These are phyloP conservation scores for Sinella curviseta DNA, from an alignment of 1,140 invertebrate genomes.

Conservation along the genomic window DNA sequence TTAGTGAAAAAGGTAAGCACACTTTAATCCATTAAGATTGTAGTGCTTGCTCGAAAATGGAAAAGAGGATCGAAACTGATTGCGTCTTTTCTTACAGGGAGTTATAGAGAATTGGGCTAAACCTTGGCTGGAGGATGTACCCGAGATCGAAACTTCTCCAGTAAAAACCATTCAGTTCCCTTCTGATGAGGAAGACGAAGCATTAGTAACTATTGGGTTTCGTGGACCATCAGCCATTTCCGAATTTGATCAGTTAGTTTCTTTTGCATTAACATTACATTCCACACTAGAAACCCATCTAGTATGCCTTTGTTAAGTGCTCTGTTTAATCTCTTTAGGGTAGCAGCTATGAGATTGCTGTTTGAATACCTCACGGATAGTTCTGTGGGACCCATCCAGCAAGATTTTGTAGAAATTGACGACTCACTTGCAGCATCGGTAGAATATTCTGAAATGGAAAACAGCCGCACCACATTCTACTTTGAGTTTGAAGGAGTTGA, in stretches of 20 bases:
- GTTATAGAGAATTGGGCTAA: constrained; percentile 32
- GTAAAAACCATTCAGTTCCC: constrained; percentile 66
- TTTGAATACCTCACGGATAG: constrained; percentile 83
- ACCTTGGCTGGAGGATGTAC: constrained; percentile 71
- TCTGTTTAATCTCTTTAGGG: constrained; percentile 46
- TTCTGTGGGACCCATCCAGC: constrained; percentile 77
- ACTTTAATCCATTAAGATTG: not conserved
- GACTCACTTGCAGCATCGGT: constrained; percentile 77
- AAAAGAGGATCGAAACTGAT: too few species aligned
- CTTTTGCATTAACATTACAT: constrained; percentile 31
- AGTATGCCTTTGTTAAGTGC: too few species aligned
- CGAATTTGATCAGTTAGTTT: constrained; percentile 58
- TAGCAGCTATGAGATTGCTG: constrained; percentile 69
- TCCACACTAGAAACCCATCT: too few species aligned
- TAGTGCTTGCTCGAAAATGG: not conserved
- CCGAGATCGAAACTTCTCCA: constrained; percentile 63
- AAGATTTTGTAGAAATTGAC: constrained; percentile 78
- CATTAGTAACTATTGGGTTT: constrained; percentile 74
- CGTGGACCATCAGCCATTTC: constrained; percentile 71
- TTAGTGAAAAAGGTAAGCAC: constrained; percentile 69
- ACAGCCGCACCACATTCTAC: constrained; percentile 68
- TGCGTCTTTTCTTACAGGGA: constrained; percentile 1
- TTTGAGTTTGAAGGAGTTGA: constrained; percentile 78
- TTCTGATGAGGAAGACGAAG: constrained; percentile 69
- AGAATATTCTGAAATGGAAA: constrained; percentile 68